A percentile compares a stretch with the other conserved stretches of the same genome.
These are phyloP conservation scores for Diabrotica undecimpunctata DNA, from an alignment of 1,140 invertebrate genomes.

Conservation along the genomic window DNA sequence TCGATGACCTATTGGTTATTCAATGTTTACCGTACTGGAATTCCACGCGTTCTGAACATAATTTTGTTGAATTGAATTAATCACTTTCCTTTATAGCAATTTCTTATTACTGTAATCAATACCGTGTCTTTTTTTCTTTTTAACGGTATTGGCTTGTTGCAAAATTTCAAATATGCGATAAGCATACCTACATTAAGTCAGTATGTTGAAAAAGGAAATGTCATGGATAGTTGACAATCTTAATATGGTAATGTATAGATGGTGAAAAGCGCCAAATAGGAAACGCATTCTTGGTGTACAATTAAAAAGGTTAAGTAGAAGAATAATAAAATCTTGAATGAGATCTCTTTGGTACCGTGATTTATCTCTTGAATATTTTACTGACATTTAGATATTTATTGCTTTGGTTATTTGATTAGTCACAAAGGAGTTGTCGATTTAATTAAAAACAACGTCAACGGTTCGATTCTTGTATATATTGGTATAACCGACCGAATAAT, in stretches of 20 bases:
- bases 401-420: no score
- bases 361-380: no score
- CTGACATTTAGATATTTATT: no score
- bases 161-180: not conserved
- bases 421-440: no score
- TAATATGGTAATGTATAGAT: not conserved
- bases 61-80: not conserved
- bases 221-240: not conserved
- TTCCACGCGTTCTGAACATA: not conserved
- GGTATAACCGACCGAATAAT: no score
- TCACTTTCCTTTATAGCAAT: not conserved
- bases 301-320: no score
- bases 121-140: not conserved
- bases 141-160: not conserved
- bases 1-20: not conserved
- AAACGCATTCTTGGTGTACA: no score
- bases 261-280: not conserved
- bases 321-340: no score
- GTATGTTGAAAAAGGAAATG: not conserved
- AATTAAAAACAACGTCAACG: no score
- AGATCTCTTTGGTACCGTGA: no score
- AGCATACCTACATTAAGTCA: not conserved
- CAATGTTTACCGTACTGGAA: not conserved
- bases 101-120: constrained; percentile 3
- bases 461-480: no score